Percentiles rank a stretch among this genome's conserved stretches.
Evolutionary conservation across 2,797 vertebrate species (phyloP).

Genomic region (Arctocebus calabarensis): DNA sequence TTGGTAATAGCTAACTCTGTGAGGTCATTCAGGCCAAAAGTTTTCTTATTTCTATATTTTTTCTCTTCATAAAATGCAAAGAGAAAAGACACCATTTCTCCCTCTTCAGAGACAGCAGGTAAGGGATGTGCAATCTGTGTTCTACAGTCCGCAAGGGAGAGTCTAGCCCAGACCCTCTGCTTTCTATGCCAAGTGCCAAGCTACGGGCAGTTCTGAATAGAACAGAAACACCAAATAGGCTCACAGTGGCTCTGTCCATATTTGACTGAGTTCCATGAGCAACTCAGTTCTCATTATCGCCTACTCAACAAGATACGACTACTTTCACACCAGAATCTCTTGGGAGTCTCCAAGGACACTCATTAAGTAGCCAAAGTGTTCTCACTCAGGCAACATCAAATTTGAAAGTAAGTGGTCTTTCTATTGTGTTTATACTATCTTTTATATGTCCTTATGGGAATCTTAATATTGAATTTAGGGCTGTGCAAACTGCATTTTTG

Average conservation of each 20-base stretch:
- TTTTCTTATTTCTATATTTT: background rate
- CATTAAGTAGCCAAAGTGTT: background rate
- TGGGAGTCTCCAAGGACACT: background rate
- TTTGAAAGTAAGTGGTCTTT: background rate
- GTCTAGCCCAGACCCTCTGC: background rate
- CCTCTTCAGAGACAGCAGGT: background rate
- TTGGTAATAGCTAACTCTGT: background rate
- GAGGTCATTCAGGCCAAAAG: background rate
- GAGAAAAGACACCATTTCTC: background rate
- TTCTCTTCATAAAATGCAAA: conserved; percentile 13
- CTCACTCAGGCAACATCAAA: background rate
- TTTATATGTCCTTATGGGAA: background rate
- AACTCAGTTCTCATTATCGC: background rate
- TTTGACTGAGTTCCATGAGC: background rate
- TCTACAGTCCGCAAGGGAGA: background rate
- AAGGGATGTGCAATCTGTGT: background rate
- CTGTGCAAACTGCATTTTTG: background rate
- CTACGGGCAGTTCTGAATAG: background rate
- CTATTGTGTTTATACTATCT: background rate
- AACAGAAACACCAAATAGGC: background rate
- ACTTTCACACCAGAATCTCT: background rate
- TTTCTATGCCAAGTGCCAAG: background rate
- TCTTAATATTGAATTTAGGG: background rate
- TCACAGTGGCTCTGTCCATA: background rate
- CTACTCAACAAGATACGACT: background rate